Base-by-base conservation (phyloP, 1,140 invertebrate species). In the Drosophila melanica region DNA sequence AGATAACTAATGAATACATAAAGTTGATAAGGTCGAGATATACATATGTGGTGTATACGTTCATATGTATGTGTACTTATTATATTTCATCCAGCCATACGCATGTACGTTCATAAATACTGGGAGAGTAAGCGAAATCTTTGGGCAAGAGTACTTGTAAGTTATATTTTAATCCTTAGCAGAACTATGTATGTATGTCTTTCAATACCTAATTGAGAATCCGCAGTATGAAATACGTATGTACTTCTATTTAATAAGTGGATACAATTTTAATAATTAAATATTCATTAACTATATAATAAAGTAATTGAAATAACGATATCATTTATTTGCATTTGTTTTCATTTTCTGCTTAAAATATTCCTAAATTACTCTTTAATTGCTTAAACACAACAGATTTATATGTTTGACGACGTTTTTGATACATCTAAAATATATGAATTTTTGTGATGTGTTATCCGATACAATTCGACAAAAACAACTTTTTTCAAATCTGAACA, bases 211-310 rank as follows among this genome's bases (percentile, higher is more conserved):
- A 67, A 72, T 58, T 58, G 55, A 58, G 27, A 18, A 45, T 59
- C 69, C 47, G 54, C 69, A 59, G 54, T 53, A 59, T 59, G 63
- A 72, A 72, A 67, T 67, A 72, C 54, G 63, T 72, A 72, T 72
- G 69, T 72, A 72, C 50, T 72, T 72, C 33, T 59, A 67, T 53
- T 58, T 37, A 41, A 35, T 72, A 63, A 64, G 72, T 70, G 72
- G 37, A 70, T 63, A 57, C 58, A 63, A 53, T 75, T 74, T 75
- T 75, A 75, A 75, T 63, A 75, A 74, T 58, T 58, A 69, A 64
- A 75, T 69, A 69, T 53, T 57, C 63, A 42, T 73, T 53, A 58
- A 72, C 20, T 66, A 71, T 62, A 54, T 60, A 60, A 58, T 72
- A 35, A 47, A 67, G 11, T 47, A 41, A 14, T 45, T 66, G 2